phyloP scores from a whole-genome alignment of 2,797 vertebrate genomes.

The Sebastolobus altivelis region DNA sequence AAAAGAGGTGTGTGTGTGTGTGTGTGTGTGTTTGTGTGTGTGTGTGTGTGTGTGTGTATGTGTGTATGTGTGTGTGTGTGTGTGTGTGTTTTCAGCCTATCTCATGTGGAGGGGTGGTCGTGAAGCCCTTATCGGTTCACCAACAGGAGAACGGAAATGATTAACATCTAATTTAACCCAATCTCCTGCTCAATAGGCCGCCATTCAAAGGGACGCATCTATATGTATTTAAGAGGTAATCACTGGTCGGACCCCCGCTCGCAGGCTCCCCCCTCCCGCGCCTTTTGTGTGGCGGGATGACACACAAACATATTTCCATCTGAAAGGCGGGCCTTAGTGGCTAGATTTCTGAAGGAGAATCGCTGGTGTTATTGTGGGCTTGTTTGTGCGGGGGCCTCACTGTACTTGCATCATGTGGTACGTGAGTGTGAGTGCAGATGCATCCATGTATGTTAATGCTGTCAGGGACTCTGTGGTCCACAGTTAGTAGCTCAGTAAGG shows the following conservation, averaged over 20 bases:
- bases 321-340: slow-evolving; percentile 80
- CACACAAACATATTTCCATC: slow-evolving; percentile 87
- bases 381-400: slow-evolving; percentile 56
- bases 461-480: not conserved
- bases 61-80: slow-evolving; percentile 28
- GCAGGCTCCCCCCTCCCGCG: slow-evolving; percentile 11
- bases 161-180: slow-evolving; percentile 88
- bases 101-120: slow-evolving; percentile 68
- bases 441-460: slow-evolving; percentile 27
- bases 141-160: slow-evolving; percentile 85
- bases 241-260: slow-evolving; percentile 70
- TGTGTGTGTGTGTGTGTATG: slow-evolving; percentile 27
- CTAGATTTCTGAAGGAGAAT: slow-evolving; percentile 77
- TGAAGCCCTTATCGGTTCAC: slow-evolving; percentile 80
- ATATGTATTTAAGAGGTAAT: slow-evolving; percentile 85
- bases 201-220: slow-evolving; percentile 77
- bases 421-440: not conserved
- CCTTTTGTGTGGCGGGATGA: slow-evolving; percentile 67
- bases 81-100: slow-evolving; percentile 31
- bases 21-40: slow-evolving; percentile 34
- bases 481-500: not conserved
- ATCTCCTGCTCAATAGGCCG: slow-evolving; percentile 74
- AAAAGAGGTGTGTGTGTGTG: slow-evolving; percentile 38
- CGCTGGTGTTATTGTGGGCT: slow-evolving; percentile 70
- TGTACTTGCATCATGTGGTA: slow-evolving; percentile 41